Evolutionary conservation across 35 echinoderm and acorn worm species (phyloP).

Genomic region (Stichopus chloronotus): DNA sequence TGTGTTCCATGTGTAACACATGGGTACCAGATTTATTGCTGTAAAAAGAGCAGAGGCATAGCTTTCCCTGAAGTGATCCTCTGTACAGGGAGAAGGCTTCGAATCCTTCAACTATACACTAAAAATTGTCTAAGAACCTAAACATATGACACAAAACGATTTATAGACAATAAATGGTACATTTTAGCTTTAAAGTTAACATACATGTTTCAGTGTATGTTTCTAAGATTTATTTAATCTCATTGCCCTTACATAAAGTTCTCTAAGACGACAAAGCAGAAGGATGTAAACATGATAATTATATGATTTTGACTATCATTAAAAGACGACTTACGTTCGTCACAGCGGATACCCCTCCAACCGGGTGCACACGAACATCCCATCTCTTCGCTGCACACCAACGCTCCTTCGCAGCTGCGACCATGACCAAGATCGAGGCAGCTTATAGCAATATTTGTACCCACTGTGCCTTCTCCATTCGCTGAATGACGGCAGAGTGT

Average conservation of each 20-base stretch:
- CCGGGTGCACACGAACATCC: not conserved
- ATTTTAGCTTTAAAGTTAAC: not conserved
- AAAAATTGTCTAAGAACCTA: not conserved
- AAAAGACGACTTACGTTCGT: not conserved
- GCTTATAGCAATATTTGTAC: not conserved
- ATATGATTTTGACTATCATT: not conserved
- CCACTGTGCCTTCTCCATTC: not conserved
- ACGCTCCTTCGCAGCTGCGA: not conserved
- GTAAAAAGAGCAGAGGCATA: not conserved
- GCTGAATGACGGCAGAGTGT: not conserved
- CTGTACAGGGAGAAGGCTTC: not conserved
- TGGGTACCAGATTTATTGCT: not conserved
- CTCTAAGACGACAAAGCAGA: not conserved
- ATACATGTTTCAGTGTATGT: not conserved
- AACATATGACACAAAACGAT: too few species aligned
- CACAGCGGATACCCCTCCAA: slow-evolving; percentile 4
- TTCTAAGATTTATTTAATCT: not conserved
- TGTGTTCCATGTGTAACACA: too few species aligned
- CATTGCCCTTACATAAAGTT: not conserved
- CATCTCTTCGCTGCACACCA: not conserved
- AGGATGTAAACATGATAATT: too few species aligned
- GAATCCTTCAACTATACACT: not conserved
- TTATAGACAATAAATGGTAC: not conserved
- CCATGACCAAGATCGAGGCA: not conserved
- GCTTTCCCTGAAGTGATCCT: not conserved